Percentiles rank a stretch among this genome's conserved stretches.
phyloP scores from a whole-genome alignment of 2,797 vertebrate species.

The Chlorospingus semifuscus region DNA sequence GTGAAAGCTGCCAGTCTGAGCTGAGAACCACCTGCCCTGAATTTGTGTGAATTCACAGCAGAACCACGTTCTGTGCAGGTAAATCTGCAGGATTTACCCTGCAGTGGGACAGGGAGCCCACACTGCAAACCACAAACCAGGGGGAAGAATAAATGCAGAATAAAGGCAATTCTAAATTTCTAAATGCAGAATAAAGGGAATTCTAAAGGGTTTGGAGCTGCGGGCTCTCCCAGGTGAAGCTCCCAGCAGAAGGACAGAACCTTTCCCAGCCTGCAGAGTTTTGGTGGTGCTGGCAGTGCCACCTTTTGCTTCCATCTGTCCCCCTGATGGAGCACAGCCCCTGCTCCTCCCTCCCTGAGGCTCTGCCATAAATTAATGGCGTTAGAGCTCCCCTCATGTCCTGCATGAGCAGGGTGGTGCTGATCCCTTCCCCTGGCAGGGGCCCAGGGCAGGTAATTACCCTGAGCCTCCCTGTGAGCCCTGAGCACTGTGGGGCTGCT shows the following conservation, averaged over 20 bases:
- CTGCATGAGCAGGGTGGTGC: neutral
- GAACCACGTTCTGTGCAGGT: neutral
- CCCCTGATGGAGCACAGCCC: fast-evolving
- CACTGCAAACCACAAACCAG: neutral
- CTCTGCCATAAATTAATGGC: neutral
- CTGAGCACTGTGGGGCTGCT: fast-evolving
- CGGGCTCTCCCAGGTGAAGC: fast-evolving
- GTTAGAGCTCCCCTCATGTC: neutral
- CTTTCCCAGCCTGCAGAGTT: neutral
- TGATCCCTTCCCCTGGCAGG: neutral
- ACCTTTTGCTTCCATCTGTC: fast-evolving
- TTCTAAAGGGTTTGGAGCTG: neutral
- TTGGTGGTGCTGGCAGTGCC: neutral
- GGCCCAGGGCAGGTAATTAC: neutral
- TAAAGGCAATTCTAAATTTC: neutral
- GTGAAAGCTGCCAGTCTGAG: neutral
- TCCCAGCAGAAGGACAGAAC: neutral
- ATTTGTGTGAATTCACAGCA: neutral
- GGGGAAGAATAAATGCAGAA: neutral
- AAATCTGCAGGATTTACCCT: neutral
- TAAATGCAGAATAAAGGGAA: neutral
- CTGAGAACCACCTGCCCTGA: neutral
- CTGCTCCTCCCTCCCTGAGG: neutral
- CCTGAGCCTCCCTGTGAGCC: neutral
- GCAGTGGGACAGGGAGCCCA: neutral